Conservation (phyloP, 2,113 vertebrate species). For the Aptenodytes forsteri region DNA sequence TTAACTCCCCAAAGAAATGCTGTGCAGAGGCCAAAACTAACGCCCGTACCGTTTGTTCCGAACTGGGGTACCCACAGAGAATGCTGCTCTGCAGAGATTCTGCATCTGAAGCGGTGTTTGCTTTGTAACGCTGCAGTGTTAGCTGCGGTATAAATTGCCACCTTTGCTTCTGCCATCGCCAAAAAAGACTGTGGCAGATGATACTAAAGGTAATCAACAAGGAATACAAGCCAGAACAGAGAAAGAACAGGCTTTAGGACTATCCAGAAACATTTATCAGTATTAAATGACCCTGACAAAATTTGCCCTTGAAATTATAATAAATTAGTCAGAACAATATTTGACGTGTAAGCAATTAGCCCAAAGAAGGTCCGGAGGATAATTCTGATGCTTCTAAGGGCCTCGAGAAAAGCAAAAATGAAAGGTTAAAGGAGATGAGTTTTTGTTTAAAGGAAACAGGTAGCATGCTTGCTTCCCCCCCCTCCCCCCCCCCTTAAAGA, state of each 20-base stretch:
- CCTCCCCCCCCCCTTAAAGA: not conserved
- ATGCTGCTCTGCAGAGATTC: not conserved
- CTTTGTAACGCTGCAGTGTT: not conserved
- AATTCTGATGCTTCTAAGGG: not conserved
- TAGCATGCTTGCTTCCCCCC: not conserved
- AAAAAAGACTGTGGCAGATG: not conserved
- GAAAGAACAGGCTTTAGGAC: not conserved
- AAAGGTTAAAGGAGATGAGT: not conserved
- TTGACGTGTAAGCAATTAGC: not conserved
- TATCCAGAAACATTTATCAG: not conserved
- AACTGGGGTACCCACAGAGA: not conserved
- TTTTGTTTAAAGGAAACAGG: not conserved
- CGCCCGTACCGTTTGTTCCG: accelerated
- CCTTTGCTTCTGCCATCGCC: not conserved
- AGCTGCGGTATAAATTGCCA: not conserved
- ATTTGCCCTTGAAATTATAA: not conserved
- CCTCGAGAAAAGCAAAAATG: not conserved
- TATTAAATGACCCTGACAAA: not conserved
- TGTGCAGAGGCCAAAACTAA: not conserved
- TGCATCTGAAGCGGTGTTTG: not conserved
- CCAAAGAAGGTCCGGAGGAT: not conserved
- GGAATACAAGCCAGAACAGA: not conserved
- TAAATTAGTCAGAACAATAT: not conserved
- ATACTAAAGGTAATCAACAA: not conserved
- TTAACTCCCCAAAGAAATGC: not conserved